A percentile compares a stretch with the other conserved stretches of the same genome.
These are phyloP conservation scores for Xylota segnis DNA, from an alignment of 2,888 invertebrate species.

Conservation along the genomic window DNA sequence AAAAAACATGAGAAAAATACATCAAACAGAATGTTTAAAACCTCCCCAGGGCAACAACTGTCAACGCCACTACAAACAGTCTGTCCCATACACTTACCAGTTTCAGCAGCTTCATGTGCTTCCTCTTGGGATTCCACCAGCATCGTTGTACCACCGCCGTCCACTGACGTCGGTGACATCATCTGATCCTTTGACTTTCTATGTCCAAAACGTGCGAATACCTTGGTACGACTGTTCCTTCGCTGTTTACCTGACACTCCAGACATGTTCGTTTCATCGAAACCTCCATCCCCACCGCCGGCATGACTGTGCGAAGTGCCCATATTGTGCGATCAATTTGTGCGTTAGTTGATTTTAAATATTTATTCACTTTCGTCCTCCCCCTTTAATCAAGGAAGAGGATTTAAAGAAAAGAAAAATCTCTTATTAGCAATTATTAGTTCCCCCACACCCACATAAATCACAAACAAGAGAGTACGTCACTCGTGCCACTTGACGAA, in stretches of 20 bases:
- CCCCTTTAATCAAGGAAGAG: background rate
- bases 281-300: slow-evolving; percentile 25
- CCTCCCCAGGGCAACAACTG: background rate
- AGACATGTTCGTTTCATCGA: slow-evolving; percentile 51
- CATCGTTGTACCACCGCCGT: slow-evolving; percentile 51
- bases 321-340: slow-evolving; percentile 41
- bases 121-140: slow-evolving; percentile 51
- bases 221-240: slow-evolving; percentile 81
- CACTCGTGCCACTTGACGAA: slow-evolving; percentile 7
- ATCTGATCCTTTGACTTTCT: slow-evolving; percentile 80
- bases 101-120: slow-evolving; percentile 68
- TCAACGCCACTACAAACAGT: slow-evolving; percentile 6
- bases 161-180: slow-evolving; percentile 73
- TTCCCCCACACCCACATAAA: slow-evolving; percentile 23
- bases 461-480: background rate
- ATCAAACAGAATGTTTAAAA: background rate
- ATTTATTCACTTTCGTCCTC: background rate
- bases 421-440: background rate
- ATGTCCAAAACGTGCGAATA: slow-evolving; percentile 82
- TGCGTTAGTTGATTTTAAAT: slow-evolving; percentile 1
- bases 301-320: slow-evolving; percentile 59
- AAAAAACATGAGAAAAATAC: slow-evolving; percentile 19
- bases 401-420: background rate
- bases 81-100: slow-evolving; percentile 39
- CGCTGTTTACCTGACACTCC: slow-evolving; percentile 71